phyloP scores from a whole-genome alignment of 2,888 invertebrate genomes.

The Nowickia ferox region DNA sequence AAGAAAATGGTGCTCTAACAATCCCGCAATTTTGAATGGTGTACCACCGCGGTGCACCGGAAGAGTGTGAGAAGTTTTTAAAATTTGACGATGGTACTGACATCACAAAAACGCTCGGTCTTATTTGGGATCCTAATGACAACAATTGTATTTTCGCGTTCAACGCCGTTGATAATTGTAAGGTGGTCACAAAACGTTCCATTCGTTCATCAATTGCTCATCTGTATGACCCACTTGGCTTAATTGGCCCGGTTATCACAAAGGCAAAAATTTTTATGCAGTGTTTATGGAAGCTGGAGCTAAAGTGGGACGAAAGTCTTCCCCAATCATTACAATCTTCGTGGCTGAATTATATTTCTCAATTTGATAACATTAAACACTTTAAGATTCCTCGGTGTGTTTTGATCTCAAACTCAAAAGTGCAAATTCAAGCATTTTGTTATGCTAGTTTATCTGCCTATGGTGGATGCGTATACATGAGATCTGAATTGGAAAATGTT shows the following conservation, averaged over 20 bases:
- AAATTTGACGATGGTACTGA: slow-evolving; percentile 42
- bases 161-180: not conserved
- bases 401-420: slow-evolving; percentile 1
- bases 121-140: not conserved
- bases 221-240: not conserved
- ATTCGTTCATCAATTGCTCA: slow-evolving; percentile 8
- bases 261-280: slow-evolving; percentile 29
- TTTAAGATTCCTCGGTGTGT: slow-evolving; percentile 10
- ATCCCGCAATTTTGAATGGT: not conserved
- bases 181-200: not conserved
- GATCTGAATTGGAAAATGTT: too few species aligned
- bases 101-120: slow-evolving; percentile 26
- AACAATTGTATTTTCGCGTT: slow-evolving; percentile 29
- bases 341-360: not conserved
- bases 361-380: slow-evolving; percentile 25
- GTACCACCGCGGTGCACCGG: too few species aligned
- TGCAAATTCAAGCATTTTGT: slow-evolving; percentile 54
- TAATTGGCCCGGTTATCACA: too few species aligned
- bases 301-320: slow-evolving; percentile 18
- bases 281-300: not conserved
- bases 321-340: not conserved
- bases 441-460: not conserved
- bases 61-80: slow-evolving; percentile 11
- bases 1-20: slow-evolving; percentile 48
- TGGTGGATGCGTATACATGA: slow-evolving; percentile 42